These are phyloP conservation scores for Thysanoteuthis rhombus DNA, from an alignment of 2,888 invertebrate species.

Conservation along the genomic window DNA sequence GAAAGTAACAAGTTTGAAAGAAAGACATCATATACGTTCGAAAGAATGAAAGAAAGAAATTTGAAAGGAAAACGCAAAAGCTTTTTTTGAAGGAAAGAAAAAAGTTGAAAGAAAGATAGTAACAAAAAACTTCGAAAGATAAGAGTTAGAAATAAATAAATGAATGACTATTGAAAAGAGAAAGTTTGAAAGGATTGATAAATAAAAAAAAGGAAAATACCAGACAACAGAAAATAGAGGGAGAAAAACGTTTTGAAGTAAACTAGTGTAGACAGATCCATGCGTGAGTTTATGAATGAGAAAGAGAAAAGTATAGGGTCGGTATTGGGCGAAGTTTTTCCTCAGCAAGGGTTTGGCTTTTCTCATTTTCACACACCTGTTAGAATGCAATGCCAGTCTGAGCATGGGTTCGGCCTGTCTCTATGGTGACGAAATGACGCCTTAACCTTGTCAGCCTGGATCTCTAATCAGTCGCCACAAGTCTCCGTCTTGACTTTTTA, in stretches of 20 bases:
- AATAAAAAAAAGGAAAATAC: too few relatives aligned
- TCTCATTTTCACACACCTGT: not conserved
- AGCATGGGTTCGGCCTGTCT: not conserved
- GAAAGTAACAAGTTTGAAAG: not conserved
- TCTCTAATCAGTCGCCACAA: not conserved
- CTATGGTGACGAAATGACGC: not conserved
- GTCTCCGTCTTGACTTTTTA: not conserved
- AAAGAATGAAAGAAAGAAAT: not conserved
- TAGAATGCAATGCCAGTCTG: not conserved
- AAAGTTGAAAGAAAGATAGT: too few relatives aligned
- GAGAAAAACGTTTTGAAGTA: too few relatives aligned
- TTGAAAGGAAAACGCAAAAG: not conserved
- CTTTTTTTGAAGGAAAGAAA: too few relatives aligned
- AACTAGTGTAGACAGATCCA: not conserved
- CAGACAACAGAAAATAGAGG: accelerated
- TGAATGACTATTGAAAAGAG: too few relatives aligned
- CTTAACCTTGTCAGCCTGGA: not conserved
- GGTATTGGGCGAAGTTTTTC: not conserved
- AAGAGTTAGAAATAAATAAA: too few relatives aligned
- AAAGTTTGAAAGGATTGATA: too few relatives aligned
- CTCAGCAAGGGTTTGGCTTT: not conserved
- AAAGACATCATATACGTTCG: not conserved
- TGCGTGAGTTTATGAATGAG: not conserved
- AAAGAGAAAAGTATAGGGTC: not conserved
- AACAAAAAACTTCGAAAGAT: too few relatives aligned